Evolutionary conservation across 2,888 invertebrate species (phyloP), one percentile per base, ranked within the genome.

Genomic region (Azorinus chamasolen): DNA sequence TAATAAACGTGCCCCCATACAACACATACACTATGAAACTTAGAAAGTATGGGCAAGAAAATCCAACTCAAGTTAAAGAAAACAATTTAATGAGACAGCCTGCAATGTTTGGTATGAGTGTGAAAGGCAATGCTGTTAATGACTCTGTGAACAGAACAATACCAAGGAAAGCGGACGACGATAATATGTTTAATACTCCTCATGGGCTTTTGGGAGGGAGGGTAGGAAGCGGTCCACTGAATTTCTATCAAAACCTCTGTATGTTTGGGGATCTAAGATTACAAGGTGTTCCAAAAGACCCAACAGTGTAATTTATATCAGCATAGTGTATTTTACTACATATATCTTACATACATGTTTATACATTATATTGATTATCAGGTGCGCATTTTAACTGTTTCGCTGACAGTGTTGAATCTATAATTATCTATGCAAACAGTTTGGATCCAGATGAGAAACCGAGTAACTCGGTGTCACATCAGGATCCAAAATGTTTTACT

Each of bases 211-310:
- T n/a, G 4, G 45, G 20, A 5, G 5, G 45, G 14, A 18, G 18
- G 45, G 45, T 45, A 45, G n/a, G 6, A 3, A 14, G 45, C 14
- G 20, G 45, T 4, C 20, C 45, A n/a, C 3, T n/a, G n/a, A 45
- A 3, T 45, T 20, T 75, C 6, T 75, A 70, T 50, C 54, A 70
- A 55, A 64, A 59, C 32, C 69, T 75, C 12, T 69, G 70, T 25
- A 43, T 70, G 14, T 46, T 75, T 20, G 70, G 61, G 50, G 54
- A 64, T 18, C 65, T 55, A 37, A 64, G 55, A 55, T 32, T 10
- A 32, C 32, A 6, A 6, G 32, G 10, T 10, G 10, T 32, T 4
- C 10, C 32, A 32, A n/a, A n/a, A n/a, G n/a, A n/a, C n/a, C n/a
- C n/a, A n/a, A n/a, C n/a, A n/a, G n/a, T n/a, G n/a, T n/a, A n/a